Base-by-base conservation (phyloP, 2,888 invertebrate species). In the Drosophila pseudotakahashii region DNA sequence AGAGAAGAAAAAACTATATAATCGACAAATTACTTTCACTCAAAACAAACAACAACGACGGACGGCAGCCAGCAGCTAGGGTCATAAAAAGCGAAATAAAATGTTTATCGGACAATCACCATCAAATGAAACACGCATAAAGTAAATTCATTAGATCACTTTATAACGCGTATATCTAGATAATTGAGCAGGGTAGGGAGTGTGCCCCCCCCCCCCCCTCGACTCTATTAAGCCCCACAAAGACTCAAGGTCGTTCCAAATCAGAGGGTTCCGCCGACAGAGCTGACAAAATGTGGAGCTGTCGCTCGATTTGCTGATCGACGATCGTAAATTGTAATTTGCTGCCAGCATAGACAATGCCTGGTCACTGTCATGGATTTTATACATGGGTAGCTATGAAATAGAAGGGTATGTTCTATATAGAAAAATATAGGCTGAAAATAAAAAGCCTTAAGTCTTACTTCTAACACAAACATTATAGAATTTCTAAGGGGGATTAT, bases 201-300 rank as follows among this genome's bases (percentile, higher is more conserved):
- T n/a, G 26, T 50, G 34, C 37, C 16, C 14, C 42, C 10, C 42
- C n/a, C n/a, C n/a, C n/a, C n/a, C n/a, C n/a, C n/a, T 6, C 42
- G 41, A 34, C 52, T 62, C 45, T 32, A 39, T 47, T 39, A 19
- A 34, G 48, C 41, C n/a, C 44, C 50, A 57, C 51, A 59, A 68
- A 61, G 47, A 14, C 77, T 74, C 82, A 82, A 82, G 82, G 82
- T 87, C 82, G 88, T 82, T 81, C 79, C 88, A 55, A 75, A 75
- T 68, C 84, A 81, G 62, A 73, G 85, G 66, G 64, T 71, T 68
- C 47, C 39, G 62, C 81, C 50, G 45, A 26, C 45, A 9, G 37
- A 47, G 51, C 44, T 50, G 54, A 66, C 79, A 78, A 68, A 57
- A 81, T 81, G 73, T 70, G 70, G 68, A 63, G 60, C 73, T 73